These are phyloP conservation scores for Suncus etruscus DNA, from an alignment of 2,113 vertebrate genomes.

Conservation along the genomic window DNA sequence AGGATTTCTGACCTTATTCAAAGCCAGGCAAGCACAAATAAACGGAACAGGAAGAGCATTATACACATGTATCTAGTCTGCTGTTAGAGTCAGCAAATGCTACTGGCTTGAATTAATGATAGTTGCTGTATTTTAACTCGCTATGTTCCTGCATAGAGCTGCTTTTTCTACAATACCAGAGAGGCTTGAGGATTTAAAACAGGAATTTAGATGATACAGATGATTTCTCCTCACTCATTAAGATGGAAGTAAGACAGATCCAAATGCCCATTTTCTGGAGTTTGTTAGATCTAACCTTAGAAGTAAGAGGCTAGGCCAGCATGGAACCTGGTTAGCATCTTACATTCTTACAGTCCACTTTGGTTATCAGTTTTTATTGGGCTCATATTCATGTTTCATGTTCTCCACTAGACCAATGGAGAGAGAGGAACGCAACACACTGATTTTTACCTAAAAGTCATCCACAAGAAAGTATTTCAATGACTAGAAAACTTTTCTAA, in stretches of 20 bases:
- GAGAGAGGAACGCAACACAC: not conserved
- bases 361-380: not conserved
- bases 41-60: not conserved
- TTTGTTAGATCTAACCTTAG: not conserved
- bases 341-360: not conserved
- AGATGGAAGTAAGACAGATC: not conserved
- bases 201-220: not conserved
- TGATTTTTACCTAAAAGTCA: not conserved
- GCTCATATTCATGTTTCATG: not conserved
- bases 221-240: not conserved
- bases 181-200: not conserved
- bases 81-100: slow-evolving; percentile 41
- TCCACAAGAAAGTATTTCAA: not conserved
- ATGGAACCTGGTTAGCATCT: not conserved
- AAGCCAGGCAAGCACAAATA: not conserved
- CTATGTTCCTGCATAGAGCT: not conserved
- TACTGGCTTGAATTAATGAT: not conserved
- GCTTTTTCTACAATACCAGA: not conserved
- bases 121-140: not conserved
- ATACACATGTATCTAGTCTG: not conserved
- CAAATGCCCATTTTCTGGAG: not conserved
- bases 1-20: slow-evolving; percentile 5
- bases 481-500: not conserved
- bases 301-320: not conserved
- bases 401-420: not conserved